Evolutionary conservation across 2,888 invertebrate genomes (phyloP), one percentile per base, ranked within the genome.

Genomic region (Microchrysa polita): DNA sequence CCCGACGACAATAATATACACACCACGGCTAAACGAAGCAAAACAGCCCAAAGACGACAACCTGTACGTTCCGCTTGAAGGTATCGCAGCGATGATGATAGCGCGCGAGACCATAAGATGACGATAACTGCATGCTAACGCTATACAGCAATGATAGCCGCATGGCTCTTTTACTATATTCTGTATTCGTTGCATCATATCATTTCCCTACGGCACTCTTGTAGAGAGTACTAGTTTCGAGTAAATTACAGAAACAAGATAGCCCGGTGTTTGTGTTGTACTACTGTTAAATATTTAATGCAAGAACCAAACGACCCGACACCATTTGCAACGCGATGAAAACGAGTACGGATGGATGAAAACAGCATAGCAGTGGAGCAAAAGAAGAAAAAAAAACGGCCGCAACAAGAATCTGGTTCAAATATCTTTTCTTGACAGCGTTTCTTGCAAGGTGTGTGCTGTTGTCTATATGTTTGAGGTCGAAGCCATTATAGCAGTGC

Each of bases 251-350:
- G 23, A 61, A 61, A 61, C 40, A 61, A 61, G 12, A 23, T 22
- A 34, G 27, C 27, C 27, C 4, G 27, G n/a, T n/a, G n/a, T n/a
- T n/a, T n/a, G n/a, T n/a, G n/a, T n/a, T 34, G 27, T 34, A 27
- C 59, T 59, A 59, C 22, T 59, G 59, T 59, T 59, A 59, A 59
- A 12, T 59, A 59, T 59, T 14, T 14, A 59, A 59, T 59, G 59
- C 59, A 59, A 59, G 59, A 59, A 14, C 59, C 16, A 57, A 22
- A 22, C 27, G 59, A 16, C 23, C 59, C 27, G 27, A 16, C 52
- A 16, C n/a, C 12, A 16, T 52, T 16, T 5, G 52, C 52, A 10
- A 14, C 16, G 0, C 44, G 5, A 52, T 1, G 1, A 14, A 52
- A 5, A 52, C 14, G 52, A 34, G 27, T 34, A 34, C 14, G 52